A percentile compares a stretch with the other conserved stretches of the same genome.
Conservation (phyloP, 2,113 vertebrate genomes). For the Orthonyx spaldingii region DNA sequence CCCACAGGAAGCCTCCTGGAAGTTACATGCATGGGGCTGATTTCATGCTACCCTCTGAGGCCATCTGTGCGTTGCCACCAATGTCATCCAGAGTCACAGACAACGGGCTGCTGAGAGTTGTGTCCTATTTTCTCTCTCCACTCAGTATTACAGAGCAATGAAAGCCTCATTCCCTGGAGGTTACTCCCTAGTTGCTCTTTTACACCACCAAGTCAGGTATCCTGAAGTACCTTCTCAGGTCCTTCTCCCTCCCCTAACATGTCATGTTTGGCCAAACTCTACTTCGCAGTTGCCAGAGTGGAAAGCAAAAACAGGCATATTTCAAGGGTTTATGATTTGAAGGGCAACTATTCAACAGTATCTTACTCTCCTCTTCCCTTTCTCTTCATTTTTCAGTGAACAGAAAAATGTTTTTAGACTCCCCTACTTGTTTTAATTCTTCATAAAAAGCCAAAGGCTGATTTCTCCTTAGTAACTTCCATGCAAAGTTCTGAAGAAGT, state of each 20-base stretch:
- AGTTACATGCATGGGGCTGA: not conserved
- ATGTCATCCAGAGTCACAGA: not conserved
- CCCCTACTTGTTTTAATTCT: not conserved
- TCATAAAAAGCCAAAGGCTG: not conserved
- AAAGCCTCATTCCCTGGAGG: not conserved
- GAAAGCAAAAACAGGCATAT: not conserved
- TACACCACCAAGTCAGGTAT: too few species aligned
- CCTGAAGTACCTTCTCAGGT: not conserved
- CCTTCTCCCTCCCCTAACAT: not conserved
- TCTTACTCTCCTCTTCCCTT: not conserved
- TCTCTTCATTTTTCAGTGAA: not conserved
- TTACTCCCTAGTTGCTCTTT: not conserved
- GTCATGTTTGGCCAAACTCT: not conserved
- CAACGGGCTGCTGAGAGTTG: not conserved
- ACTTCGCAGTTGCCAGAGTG: not conserved
- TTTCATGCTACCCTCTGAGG: fast-evolving
- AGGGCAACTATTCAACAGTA: not conserved
- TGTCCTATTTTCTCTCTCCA: not conserved
- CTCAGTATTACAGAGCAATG: not conserved
- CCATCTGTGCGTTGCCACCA: not conserved
- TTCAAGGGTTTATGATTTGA: not conserved
- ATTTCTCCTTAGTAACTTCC: not conserved
- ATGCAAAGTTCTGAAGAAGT: not conserved
- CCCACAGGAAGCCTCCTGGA: not conserved
- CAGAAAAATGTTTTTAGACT: not conserved